These are phyloP conservation scores for Coregonus ussuriensis DNA, from an alignment of 2,797 vertebrate genomes.

Conservation along the genomic window DNA sequence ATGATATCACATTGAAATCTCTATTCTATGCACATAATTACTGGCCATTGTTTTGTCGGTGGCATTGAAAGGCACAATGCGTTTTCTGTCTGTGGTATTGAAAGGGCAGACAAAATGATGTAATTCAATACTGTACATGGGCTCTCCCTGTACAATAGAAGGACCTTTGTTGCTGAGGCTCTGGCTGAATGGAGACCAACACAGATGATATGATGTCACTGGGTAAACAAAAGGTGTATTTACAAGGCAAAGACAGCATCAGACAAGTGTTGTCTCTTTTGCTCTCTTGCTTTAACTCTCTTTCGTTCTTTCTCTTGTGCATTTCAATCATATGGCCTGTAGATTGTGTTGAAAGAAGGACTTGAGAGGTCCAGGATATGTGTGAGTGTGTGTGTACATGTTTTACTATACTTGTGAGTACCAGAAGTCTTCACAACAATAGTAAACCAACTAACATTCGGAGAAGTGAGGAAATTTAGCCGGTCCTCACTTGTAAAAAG, in stretches of 20 bases:
- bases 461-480: no score
- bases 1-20: slow-evolving; percentile 58
- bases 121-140: slow-evolving; percentile 62
- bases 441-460: no score
- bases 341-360: not conserved
- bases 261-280: slow-evolving; percentile 4
- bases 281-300: not conserved
- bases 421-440: no score
- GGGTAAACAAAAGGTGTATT: slow-evolving; percentile 50
- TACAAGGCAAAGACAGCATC: slow-evolving; percentile 27
- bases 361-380: not conserved
- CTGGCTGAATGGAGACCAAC: slow-evolving; percentile 27
- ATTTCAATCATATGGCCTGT: slow-evolving; percentile 1
- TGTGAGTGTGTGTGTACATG: not conserved
- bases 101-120: slow-evolving; percentile 50
- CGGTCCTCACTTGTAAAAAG: no score
- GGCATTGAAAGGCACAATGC: slow-evolving; percentile 46
- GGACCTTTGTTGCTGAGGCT: slow-evolving; percentile 52
- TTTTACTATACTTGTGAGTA: no score
- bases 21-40: slow-evolving; percentile 40
- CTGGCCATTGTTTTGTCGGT: slow-evolving; percentile 43
- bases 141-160: slow-evolving; percentile 45
- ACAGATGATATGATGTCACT: slow-evolving; percentile 8
- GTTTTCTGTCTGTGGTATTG: slow-evolving; percentile 44
- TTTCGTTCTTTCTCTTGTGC: not conserved